Percentiles rank a stretch among this genome's conserved stretches.
Evolutionary conservation across 2,113 vertebrate genomes (phyloP).

Genomic region (Actenoides lindsayi): DNA sequence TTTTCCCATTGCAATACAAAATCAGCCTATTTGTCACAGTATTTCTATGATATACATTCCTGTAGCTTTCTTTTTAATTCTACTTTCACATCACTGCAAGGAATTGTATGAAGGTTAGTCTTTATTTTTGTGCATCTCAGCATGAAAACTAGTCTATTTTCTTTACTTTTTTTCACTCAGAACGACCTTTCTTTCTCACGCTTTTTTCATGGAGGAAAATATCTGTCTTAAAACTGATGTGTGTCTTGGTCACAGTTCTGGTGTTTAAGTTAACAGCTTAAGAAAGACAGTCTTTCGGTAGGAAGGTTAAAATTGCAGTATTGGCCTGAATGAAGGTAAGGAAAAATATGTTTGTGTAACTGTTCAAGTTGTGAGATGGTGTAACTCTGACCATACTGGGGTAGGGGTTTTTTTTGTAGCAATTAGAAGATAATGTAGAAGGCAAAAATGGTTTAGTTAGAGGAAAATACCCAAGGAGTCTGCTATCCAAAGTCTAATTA

Average conservation of each 20-base stretch:
- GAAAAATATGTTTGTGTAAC: not conserved
- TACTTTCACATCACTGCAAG: not conserved
- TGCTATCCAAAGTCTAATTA: not conserved
- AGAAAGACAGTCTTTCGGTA: not conserved
- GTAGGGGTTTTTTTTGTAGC: fast-evolving
- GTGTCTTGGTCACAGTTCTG: not conserved
- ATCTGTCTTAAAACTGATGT: not conserved
- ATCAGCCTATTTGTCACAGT: not conserved
- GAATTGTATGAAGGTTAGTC: not conserved
- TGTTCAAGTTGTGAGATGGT: not conserved
- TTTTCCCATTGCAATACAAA: not conserved
- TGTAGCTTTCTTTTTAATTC: not conserved
- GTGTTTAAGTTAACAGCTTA: not conserved
- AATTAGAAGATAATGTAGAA: not conserved
- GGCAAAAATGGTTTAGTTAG: not conserved
- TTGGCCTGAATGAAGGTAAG: not conserved
- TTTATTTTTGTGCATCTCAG: not conserved
- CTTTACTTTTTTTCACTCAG: not conserved
- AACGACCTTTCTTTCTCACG: fast-evolving
- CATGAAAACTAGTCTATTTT: not conserved
- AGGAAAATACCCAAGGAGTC: not conserved
- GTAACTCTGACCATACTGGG: not conserved
- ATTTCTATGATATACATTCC: not conserved
- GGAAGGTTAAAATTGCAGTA: not conserved
- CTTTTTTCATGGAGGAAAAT: not conserved